phyloP scores from a whole-genome alignment of 1,140 invertebrate species.

The Trachymyrmex cornetzi region DNA sequence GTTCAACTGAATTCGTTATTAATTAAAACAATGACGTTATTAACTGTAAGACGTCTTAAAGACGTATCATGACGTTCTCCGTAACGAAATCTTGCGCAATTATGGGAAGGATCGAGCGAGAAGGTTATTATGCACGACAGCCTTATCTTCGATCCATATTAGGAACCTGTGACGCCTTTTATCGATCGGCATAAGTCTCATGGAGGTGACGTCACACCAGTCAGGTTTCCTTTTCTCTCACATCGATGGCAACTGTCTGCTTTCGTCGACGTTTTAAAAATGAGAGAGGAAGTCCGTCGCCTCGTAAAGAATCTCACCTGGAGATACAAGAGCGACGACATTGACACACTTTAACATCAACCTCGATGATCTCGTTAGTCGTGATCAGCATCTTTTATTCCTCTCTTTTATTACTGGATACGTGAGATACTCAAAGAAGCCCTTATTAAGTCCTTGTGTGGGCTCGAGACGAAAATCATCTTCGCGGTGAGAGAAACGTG shows the following conservation, averaged over 20 bases:
- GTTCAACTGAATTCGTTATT: too few relatives aligned
- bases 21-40: background rate
- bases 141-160: conserved; percentile 70
- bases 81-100: background rate
- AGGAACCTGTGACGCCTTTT: conserved; percentile 75
- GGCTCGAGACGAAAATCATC: background rate
- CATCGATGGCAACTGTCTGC: conserved; percentile 46
- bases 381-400: conserved; percentile 1
- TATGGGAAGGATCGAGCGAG: conserved; percentile 17
- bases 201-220: conserved; percentile 77
- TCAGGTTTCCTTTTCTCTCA: conserved; percentile 73
- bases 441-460: background rate
- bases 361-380: conserved; percentile 51
- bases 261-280: conserved; percentile 51
- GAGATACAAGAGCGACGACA: conserved; percentile 68
- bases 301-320: conserved; percentile 53
- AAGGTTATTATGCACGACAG: conserved; percentile 12
- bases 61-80: background rate
- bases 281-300: conserved; percentile 29
- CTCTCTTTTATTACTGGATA: background rate
- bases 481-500: background rate
- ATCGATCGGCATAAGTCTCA: conserved; percentile 74
- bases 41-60: background rate
- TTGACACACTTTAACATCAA: conserved; percentile 77
- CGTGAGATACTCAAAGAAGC: background rate